These are phyloP conservation scores for Selenia dentaria DNA, from an alignment of 2,888 invertebrate genomes.

Conservation along the genomic window DNA sequence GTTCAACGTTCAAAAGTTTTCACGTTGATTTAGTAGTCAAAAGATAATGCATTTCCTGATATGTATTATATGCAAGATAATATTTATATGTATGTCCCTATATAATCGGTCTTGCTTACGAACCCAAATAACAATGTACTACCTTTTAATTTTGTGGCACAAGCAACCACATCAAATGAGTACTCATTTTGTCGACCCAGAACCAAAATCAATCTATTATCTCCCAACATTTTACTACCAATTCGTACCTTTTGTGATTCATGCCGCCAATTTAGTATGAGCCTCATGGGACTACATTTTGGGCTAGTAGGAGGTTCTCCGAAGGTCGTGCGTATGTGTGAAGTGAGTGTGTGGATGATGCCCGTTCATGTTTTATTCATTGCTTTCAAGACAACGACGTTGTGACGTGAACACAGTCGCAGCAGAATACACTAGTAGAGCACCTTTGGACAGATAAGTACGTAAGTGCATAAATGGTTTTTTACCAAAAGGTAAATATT, in stretches of 20 bases:
- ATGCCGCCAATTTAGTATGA: conserved; percentile 41
- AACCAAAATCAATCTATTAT: conserved; percentile 51
- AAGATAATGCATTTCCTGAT: no score
- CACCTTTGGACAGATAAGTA: neutral
- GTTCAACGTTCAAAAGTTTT: no score
- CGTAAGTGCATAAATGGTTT: no score
- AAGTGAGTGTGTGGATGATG: conserved; percentile 60
- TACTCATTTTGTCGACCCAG: no score
- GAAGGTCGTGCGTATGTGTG: conserved; percentile 51
- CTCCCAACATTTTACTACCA: conserved; percentile 46
- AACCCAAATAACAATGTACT: no score
- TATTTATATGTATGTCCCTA: no score
- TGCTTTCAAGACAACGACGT: conserved; percentile 61
- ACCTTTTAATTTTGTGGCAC: no score
- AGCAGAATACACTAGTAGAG: conserved; percentile 5
- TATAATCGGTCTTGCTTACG: no score
- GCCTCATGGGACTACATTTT: conserved; percentile 21
- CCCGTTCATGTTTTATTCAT: conserved; percentile 73
- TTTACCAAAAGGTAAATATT: no score
- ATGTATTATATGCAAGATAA: no score
- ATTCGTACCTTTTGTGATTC: conserved; percentile 42
- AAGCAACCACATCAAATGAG: no score
- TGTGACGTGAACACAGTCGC: conserved; percentile 51
- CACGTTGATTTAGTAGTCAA: no score
- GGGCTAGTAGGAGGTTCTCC: conserved; percentile 28